Evolutionary conservation across 37 sponge, comb jelly and placozoan genomes (phyloP), one percentile per base, ranked within the genome.

Genomic region (Hormiphora californensis): DNA sequence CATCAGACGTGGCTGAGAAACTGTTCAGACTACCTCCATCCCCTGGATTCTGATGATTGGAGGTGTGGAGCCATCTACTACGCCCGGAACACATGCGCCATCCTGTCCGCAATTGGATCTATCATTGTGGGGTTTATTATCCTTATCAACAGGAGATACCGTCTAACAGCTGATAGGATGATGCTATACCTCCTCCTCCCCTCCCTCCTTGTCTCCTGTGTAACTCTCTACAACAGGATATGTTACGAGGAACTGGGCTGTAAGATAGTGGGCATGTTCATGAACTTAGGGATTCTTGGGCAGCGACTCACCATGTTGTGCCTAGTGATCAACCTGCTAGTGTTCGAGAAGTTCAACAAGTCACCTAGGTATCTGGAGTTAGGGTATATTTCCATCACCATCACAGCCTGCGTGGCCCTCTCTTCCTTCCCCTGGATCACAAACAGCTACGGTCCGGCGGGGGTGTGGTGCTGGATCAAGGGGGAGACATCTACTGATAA

Each of bases 401-500:
- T 43, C 46, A 46, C 46, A 41, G 40, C 43, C 9, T 73, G 46
- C 19, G 40, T 73, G 1, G 12, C 23, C 3, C 25, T 73, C 12
- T 43, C 46, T 73, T 4, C 43, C 46, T 43, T 73, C 5, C 81
- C 81, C 3, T 19, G 40, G 1, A 4, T 40, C 43, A 46, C 46
- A n/a, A 33, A 73, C 25, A 43, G 43, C 38, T 73, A 73, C 23
- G 81, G 81, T 7, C 43, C 81, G 21, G 81, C 81, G 4, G 81
- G 81, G 1, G 81, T 73, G 1, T 73, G 81, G 81, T 73, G 81
- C 46, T 73, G 81, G 81, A 73, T 73, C 23, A 27, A 73, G 38
- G 81, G 81, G n/a, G 23, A 7, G 23, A 73, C 0, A 5, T 28
- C 19, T 22, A 27, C 40, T 4, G 81, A 73, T 22, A 7, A 32